Percentiles rank a stretch among this genome's conserved stretches.
Evolutionary conservation across 2,888 invertebrate genomes (phyloP).

Genomic region (Polyommatus icarus): DNA sequence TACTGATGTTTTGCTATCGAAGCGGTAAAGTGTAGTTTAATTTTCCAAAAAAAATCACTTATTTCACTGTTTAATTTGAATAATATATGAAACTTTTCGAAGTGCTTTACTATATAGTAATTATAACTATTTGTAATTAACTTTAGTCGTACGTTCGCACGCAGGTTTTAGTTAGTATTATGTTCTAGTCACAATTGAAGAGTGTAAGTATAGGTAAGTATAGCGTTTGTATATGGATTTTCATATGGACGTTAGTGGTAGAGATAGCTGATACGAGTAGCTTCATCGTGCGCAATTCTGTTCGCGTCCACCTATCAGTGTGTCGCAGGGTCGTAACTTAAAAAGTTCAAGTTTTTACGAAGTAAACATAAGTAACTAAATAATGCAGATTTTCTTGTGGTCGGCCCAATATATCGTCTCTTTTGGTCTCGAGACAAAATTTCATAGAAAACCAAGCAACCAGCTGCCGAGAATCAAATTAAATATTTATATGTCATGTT

Average conservation of each 20-base stretch:
- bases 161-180: slow-evolving; percentile 46
- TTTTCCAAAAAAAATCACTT: slow-evolving; percentile 13
- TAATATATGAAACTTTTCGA: slow-evolving; percentile 70
- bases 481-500: too few species aligned
- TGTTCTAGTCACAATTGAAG: slow-evolving; percentile 52
- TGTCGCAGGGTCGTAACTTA: slow-evolving; percentile 2
- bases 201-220: slow-evolving; percentile 51
- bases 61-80: slow-evolving; percentile 49
- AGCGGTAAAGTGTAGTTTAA: slow-evolving; percentile 4
- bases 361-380: neutral
- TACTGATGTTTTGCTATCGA: neutral
- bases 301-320: slow-evolving; percentile 38
- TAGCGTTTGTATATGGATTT: slow-evolving; percentile 75
- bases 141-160: slow-evolving; percentile 74
- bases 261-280: slow-evolving; percentile 48
- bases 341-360: neutral
- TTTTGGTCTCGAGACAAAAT: too few species aligned
- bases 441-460: too few species aligned
- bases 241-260: slow-evolving; percentile 66
- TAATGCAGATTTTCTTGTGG: too few species aligned
- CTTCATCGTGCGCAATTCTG: slow-evolving; percentile 47
- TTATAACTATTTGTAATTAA: slow-evolving; percentile 76
- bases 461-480: too few species aligned
- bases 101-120: slow-evolving; percentile 81
- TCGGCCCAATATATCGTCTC: too few species aligned